Conservation (phyloP, 2,797 vertebrate genomes). For the Lithobates sylvaticus region DNA sequence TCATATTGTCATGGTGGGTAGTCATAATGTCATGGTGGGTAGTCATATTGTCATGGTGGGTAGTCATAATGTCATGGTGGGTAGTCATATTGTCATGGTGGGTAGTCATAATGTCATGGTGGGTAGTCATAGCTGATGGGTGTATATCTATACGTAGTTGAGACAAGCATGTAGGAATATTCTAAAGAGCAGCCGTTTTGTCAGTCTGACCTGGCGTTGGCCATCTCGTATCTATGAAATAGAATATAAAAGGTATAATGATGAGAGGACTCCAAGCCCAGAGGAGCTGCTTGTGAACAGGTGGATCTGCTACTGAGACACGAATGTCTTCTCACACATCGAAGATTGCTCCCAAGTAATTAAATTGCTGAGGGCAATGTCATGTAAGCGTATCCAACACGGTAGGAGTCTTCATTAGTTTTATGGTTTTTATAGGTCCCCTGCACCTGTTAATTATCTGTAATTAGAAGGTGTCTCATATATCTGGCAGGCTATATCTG, state of each 20-base stretch:
- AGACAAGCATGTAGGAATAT: background rate
- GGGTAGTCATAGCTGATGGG: no score
- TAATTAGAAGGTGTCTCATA: conserved; percentile 45
- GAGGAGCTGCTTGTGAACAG: background rate
- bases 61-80: no score
- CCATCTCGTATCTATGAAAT: background rate
- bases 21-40: no score
- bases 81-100: no score
- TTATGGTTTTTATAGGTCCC: conserved; percentile 36
- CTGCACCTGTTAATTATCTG: conserved; percentile 50
- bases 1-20: no score
- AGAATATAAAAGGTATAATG: background rate
- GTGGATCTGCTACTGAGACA: background rate
- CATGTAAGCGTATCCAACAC: conserved; percentile 24
- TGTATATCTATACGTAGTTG: no score
- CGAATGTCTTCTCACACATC: background rate
- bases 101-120: no score
- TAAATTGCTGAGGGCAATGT: conserved; percentile 41
- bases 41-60: no score
- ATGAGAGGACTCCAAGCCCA: background rate
- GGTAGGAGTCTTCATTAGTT: conserved; percentile 31
- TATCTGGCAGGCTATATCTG: conserved; percentile 1
- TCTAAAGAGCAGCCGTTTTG: background rate
- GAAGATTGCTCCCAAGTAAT: conserved; percentile 22
- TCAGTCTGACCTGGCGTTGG: background rate